phyloP scores from a whole-genome alignment of 2,113 vertebrate genomes.

The Leptobrachium leishanense region DNA sequence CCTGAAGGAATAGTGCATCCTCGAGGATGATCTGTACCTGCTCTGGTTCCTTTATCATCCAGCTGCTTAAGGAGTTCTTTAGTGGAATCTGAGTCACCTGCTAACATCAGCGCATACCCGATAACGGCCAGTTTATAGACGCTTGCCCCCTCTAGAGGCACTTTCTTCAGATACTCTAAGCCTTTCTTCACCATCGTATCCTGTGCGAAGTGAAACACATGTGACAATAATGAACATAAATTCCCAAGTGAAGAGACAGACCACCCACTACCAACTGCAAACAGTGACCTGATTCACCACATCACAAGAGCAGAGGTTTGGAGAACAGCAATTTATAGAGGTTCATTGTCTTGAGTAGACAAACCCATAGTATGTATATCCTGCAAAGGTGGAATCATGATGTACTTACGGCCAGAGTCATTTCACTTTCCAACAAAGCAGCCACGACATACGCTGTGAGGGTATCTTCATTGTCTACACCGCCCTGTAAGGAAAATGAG shows the following conservation, averaged over 20 bases:
- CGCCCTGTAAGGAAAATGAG: neutral
- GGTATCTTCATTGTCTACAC: conserved; percentile 52
- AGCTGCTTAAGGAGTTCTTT: conserved; percentile 54
- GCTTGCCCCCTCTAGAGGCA: conserved; percentile 15
- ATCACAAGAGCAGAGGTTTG: too few relatives aligned
- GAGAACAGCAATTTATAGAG: too few relatives aligned
- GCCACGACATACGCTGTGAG: conserved; percentile 68
- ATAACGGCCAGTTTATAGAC: conserved; percentile 61
- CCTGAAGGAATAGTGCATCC: too few relatives aligned
- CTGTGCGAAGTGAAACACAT: conserved; percentile 45
- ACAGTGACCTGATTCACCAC: too few relatives aligned
- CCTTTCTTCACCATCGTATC: conserved; percentile 58
- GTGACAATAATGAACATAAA: neutral
- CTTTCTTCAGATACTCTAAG: conserved; percentile 57
- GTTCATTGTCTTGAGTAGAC: too few relatives aligned
- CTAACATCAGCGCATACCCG: conserved; percentile 59
- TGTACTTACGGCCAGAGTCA: conserved; percentile 57
- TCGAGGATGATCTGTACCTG: conserved; percentile 44
- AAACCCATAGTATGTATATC: too few relatives aligned
- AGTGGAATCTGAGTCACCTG: conserved; percentile 50
- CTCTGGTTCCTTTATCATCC: conserved; percentile 50
- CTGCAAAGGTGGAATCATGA: too few relatives aligned
- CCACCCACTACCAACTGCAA: too few relatives aligned
- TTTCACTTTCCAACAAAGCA: conserved; percentile 64
- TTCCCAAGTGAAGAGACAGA: too few relatives aligned